phyloP scores from a whole-genome alignment of 2,113 vertebrate species.

The Prietella phreatophila region DNA sequence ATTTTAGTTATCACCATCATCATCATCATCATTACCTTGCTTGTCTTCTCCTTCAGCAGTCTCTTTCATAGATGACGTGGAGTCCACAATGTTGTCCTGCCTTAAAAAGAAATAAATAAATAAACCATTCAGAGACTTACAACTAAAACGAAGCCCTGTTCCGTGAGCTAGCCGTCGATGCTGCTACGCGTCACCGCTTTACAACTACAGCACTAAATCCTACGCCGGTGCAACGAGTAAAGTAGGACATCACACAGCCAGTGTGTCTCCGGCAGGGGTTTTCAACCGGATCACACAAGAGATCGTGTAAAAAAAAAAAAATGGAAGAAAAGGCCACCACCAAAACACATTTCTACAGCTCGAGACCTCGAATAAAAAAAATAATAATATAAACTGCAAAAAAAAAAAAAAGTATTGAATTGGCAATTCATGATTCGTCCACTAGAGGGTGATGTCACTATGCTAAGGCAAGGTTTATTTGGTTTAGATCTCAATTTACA shows the following conservation, averaged over 20 bases:
- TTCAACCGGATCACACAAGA: no score
- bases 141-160: not conserved
- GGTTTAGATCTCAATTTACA: not conserved
- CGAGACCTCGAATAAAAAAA: no score
- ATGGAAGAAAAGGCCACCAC: no score
- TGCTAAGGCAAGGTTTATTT: not conserved
- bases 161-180: not conserved
- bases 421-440: not conserved
- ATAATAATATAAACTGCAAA: no score
- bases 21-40: conserved; percentile 20
- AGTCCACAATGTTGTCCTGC: conserved; percentile 54
- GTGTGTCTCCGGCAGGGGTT: not conserved
- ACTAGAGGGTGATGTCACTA: not conserved
- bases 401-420: not conserved
- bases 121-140: not conserved
- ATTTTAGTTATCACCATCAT: no score
- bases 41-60: conserved; percentile 45
- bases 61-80: conserved; percentile 49
- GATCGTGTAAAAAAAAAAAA: no score
- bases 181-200: not conserved
- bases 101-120: not conserved
- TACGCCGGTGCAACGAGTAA: not conserved
- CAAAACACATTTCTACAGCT: not conserved
- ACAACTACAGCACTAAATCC: not conserved
- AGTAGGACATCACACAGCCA: not conserved